Percentiles rank a stretch among this genome's conserved stretches.
Conservation (phyloP, 1,140 invertebrate species). For the Brevipalpus yothersi region DNA sequence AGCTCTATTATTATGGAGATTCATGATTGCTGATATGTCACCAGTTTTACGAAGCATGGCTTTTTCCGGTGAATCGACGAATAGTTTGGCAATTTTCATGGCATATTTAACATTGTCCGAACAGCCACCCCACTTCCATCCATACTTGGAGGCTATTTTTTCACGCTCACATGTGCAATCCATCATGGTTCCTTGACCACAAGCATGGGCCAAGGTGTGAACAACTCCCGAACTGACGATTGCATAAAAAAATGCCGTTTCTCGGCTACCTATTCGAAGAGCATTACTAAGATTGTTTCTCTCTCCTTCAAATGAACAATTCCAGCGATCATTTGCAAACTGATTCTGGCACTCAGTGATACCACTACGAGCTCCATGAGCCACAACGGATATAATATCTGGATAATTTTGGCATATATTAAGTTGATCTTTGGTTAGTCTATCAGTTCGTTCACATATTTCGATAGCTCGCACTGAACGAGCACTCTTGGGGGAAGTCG, state of each 20-base stretch:
- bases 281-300: constrained; percentile 22
- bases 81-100: constrained; percentile 20
- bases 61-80: constrained; percentile 29
- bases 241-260: constrained; percentile 80
- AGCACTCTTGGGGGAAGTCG: no score
- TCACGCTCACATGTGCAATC: constrained; percentile 46
- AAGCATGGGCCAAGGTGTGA: constrained; percentile 61
- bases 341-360: constrained; percentile 31
- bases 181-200: constrained; percentile 54
- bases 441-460: constrained; percentile 16
- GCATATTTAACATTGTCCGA: constrained; percentile 24
- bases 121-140: constrained; percentile 26
- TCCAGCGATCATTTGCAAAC: constrained; percentile 32
- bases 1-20: constrained; percentile 85
- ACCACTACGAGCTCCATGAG: constrained; percentile 26
- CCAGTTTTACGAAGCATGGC: constrained; percentile 39
- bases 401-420: constrained; percentile 28
- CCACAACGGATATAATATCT: constrained; percentile 25
- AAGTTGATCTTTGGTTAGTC: constrained; percentile 24
- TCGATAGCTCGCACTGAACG: neutral
- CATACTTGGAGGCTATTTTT: neutral
- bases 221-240: constrained; percentile 73
- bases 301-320: constrained; percentile 23
- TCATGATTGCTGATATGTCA: constrained; percentile 56
- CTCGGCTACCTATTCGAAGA: constrained; percentile 21